A percentile compares a stretch with the other conserved stretches of the same genome.
These are phyloP conservation scores for Vireo griseus DNA, from an alignment of 2,797 vertebrate species.

Conservation along the genomic window DNA sequence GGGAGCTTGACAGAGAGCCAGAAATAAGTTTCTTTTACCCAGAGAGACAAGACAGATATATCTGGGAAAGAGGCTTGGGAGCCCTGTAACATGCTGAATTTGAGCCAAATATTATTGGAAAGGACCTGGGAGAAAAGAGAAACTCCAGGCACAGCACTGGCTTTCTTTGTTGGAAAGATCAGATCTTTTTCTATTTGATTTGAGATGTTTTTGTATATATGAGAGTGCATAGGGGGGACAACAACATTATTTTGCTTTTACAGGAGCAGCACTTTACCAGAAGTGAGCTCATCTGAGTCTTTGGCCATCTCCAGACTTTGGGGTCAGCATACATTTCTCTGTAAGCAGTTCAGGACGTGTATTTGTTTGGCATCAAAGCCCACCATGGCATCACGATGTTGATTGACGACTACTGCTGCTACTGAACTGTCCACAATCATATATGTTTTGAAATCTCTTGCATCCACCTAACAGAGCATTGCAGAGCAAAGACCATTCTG, in stretches of 20 bases:
- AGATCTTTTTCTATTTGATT: constrained; percentile 29
- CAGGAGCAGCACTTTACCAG: constrained; percentile 10
- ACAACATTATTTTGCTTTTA: constrained; percentile 17
- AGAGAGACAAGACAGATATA: constrained; percentile 78
- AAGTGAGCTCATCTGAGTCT: constrained; percentile 21
- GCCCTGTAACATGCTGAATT: constrained; percentile 66
- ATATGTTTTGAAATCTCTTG: background rate
- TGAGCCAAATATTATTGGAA: constrained; percentile 72
- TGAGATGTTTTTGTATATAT: constrained; percentile 44
- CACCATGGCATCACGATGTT: fast-evolving
- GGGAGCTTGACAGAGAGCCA: constrained; percentile 72
- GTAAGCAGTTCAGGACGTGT: background rate
- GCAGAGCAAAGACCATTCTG: background rate
- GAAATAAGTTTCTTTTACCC: constrained; percentile 72
- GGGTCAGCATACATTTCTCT: background rate
- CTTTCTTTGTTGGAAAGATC: constrained; percentile 72
- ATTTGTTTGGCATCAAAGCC: background rate
- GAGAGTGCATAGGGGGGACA: background rate
- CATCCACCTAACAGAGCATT: background rate
- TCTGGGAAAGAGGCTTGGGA: constrained; percentile 74
- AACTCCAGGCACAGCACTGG: constrained; percentile 73
- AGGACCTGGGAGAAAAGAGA: constrained; percentile 75
- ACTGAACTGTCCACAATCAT: background rate
- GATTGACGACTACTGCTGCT: background rate
- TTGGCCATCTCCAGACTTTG: background rate